Conservation (phyloP, 2,113 vertebrate species). For the Dipodomys ordii region DNA sequence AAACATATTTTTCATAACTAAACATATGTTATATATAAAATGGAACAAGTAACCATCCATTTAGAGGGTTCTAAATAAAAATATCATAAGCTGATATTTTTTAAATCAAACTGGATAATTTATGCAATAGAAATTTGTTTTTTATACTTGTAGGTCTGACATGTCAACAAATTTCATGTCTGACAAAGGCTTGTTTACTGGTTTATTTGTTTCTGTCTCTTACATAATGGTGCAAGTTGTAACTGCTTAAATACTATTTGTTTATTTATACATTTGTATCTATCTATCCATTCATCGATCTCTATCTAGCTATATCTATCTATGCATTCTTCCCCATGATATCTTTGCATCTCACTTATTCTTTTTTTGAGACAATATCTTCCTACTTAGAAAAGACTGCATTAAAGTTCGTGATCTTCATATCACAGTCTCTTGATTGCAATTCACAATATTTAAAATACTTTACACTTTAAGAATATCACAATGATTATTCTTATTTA, state of each 20-base stretch:
- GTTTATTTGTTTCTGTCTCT: background rate
- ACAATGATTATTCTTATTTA: background rate
- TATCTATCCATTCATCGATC: background rate
- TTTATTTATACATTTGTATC: background rate
- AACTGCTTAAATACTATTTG: background rate
- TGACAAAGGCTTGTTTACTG: background rate
- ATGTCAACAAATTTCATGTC: background rate
- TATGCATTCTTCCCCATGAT: background rate
- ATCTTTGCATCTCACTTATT: background rate
- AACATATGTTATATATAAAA: too few relatives aligned
- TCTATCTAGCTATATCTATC: background rate
- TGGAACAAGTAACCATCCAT: too few relatives aligned
- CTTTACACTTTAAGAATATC: background rate
- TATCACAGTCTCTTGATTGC: too few relatives aligned
- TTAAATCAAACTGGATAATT: too few relatives aligned
- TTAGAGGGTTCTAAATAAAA: background rate
- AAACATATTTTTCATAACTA: too few relatives aligned
- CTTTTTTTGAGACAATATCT: too few relatives aligned
- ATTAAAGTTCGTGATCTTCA: background rate
- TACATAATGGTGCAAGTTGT: background rate
- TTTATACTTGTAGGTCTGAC: background rate
- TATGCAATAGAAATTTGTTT: background rate
- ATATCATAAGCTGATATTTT: background rate
- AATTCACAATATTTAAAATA: background rate
- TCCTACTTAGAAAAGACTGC: background rate